Percentiles rank a stretch among this genome's conserved stretches.
Conservation (phyloP, 2,888 invertebrate genomes). For the Maniola hyperantus region DNA sequence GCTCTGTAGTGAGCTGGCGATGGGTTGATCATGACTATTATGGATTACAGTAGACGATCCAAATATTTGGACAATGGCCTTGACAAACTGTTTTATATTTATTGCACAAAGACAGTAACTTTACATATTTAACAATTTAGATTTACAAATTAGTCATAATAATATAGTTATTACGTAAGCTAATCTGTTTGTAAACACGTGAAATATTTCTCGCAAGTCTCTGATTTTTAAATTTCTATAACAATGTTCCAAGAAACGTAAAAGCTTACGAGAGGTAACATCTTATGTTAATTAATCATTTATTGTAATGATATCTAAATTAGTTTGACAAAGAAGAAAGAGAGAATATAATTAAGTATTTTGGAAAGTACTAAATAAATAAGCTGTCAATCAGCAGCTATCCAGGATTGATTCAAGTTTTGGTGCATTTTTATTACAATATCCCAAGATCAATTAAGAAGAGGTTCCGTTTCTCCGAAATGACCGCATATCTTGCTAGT, state of each 20-base stretch:
- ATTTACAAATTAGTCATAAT: neutral
- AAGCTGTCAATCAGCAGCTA: slow-evolving; percentile 20
- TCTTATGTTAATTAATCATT: neutral
- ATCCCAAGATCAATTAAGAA: slow-evolving; percentile 4
- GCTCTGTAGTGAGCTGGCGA: too few relatives aligned
- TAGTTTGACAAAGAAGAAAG: neutral
- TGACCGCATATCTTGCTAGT: slow-evolving; percentile 1
- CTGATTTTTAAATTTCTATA: neutral
- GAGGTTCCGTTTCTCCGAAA: slow-evolving; percentile 16
- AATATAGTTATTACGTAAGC: neutral
- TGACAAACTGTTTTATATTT: neutral
- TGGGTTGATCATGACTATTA: too few relatives aligned
- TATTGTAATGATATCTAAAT: neutral
- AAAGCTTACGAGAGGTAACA: too few relatives aligned
- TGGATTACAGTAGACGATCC: too few relatives aligned
- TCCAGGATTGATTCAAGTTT: slow-evolving; percentile 13
- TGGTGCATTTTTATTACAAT: slow-evolving; percentile 5
- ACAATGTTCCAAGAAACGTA: neutral
- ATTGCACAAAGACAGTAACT: neutral
- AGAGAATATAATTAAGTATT: neutral
- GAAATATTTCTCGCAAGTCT: neutral
- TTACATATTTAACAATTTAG: neutral
- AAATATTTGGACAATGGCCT: too few relatives aligned
- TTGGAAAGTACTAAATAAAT: slow-evolving; percentile 1
- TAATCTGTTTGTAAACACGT: neutral